Evolutionary conservation across 2,888 invertebrate species (phyloP).

Genomic region (Dasysyrphus tricinctus): DNA sequence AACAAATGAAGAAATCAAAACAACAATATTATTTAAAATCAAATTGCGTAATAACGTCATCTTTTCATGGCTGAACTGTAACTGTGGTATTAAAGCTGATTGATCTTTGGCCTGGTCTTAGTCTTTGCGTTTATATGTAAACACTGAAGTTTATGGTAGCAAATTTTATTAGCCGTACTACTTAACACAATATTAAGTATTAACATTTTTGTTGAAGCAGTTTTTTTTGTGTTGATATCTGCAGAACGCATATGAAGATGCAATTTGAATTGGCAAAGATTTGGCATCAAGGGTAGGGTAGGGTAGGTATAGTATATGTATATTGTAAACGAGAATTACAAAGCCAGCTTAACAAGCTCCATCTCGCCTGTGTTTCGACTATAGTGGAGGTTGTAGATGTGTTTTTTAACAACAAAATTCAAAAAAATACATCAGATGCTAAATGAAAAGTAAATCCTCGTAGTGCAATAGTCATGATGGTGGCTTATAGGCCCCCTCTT

Average conservation of each 20-base stretch:
- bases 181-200: constrained; percentile 59
- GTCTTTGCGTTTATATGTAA: constrained; percentile 24
- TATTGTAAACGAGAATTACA: constrained; percentile 26
- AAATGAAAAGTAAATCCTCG: constrained; percentile 71
- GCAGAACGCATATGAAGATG: constrained; percentile 28
- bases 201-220: not conserved
- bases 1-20: constrained; percentile 26
- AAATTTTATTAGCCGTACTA: constrained; percentile 51
- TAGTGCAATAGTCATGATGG: constrained; percentile 68
- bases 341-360: constrained; percentile 40
- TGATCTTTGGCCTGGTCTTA: constrained; percentile 59
- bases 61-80: constrained; percentile 35
- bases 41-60: constrained; percentile 62
- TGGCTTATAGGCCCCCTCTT: constrained; percentile 56
- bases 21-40: constrained; percentile 9
- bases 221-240: constrained; percentile 6
- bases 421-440: constrained; percentile 56
- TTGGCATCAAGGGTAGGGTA: constrained; percentile 16
- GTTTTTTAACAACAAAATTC: not conserved
- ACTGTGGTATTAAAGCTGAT: constrained; percentile 18
- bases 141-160: constrained; percentile 47
- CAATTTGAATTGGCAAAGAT: constrained; percentile 29
- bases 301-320: not conserved
- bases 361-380: not conserved
- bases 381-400: too few relatives aligned